Evolutionary conservation across 2,888 invertebrate genomes (phyloP).

Genomic region (Cremastinae sp.): DNA sequence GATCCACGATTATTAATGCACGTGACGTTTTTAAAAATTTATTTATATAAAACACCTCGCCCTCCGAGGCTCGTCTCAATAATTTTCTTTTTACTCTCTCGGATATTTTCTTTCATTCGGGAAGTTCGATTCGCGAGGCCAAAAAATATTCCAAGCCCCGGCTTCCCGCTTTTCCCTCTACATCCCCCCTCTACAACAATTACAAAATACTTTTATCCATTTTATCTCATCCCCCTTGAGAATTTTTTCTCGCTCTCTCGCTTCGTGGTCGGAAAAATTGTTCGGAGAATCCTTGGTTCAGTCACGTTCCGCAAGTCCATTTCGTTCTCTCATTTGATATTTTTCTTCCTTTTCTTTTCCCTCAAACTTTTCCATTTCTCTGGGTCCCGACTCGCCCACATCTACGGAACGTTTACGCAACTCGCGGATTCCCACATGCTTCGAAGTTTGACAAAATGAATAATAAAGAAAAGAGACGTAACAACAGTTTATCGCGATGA

Average conservation of each 20-base stretch:
- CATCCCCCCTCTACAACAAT: constrained; percentile 58
- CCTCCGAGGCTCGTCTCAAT: constrained; percentile 39
- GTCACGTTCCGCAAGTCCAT: background rate
- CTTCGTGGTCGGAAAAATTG: constrained; percentile 49
- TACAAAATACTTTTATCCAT: constrained; percentile 66
- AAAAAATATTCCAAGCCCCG: constrained; percentile 24
- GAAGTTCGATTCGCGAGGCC: constrained; percentile 44
- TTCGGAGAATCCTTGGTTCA: constrained; percentile 17
- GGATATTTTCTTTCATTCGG: constrained; percentile 43
- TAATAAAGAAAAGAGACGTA: background rate
- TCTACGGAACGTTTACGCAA: too few relatives aligned
- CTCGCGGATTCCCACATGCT: constrained; percentile 1
- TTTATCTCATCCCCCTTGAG: constrained; percentile 25
- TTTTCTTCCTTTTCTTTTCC: too few relatives aligned
- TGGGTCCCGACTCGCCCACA: too few relatives aligned
- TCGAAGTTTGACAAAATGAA: background rate
- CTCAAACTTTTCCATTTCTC: too few relatives aligned
- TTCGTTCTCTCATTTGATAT: too few relatives aligned
- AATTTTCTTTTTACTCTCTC: constrained; percentile 42
- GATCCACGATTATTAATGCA: constrained; percentile 34
- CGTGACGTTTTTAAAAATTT: constrained; percentile 37
- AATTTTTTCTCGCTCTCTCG: constrained; percentile 17
- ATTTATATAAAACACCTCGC: constrained; percentile 43
- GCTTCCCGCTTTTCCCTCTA: background rate
- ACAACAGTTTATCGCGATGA: constrained; percentile 36